Percentiles rank a stretch among this genome's conserved stretches.
Evolutionary conservation across 2,113 vertebrate genomes (phyloP).

Genomic region (Hypocryptadius cinnamomeus): DNA sequence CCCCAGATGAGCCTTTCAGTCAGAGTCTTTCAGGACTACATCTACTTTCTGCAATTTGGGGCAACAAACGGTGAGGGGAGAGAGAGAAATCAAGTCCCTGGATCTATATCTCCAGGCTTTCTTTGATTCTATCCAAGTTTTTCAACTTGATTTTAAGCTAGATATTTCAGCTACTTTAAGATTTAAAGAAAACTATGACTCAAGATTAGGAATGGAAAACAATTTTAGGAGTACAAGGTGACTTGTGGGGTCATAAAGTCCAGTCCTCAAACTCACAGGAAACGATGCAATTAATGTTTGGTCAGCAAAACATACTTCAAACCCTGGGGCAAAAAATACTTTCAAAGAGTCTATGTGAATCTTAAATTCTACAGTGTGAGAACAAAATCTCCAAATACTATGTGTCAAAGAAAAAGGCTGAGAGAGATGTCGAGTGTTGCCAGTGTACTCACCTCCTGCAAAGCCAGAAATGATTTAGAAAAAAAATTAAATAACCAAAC

Average conservation of each 20-base stretch:
- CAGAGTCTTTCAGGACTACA: not conserved
- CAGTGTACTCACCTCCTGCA: not conserved
- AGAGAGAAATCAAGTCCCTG: not conserved
- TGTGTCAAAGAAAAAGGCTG: not conserved
- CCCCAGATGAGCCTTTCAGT: too few species aligned
- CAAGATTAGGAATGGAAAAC: not conserved
- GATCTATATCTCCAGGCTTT: not conserved
- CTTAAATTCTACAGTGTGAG: not conserved
- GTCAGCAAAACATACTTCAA: not conserved
- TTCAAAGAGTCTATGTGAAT: not conserved
- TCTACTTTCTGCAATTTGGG: not conserved
- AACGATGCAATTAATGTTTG: not conserved
- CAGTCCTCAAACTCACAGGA: not conserved
- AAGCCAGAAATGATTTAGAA: not conserved
- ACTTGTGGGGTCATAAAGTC: not conserved
- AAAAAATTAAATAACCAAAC: not conserved
- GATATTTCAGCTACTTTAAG: not conserved
- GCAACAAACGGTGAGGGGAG: not conserved
- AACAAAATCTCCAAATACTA: not conserved
- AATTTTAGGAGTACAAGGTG: not conserved
- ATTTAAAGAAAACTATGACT: not conserved
- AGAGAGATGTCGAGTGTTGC: not conserved
- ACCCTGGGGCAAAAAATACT: not conserved
- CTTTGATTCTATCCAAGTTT: not conserved
- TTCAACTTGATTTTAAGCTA: not conserved